A percentile compares a stretch with the other conserved stretches of the same genome.
Conservation (phyloP, 1,140 invertebrate genomes). For the Pseudomyrmex dendroicus region DNA sequence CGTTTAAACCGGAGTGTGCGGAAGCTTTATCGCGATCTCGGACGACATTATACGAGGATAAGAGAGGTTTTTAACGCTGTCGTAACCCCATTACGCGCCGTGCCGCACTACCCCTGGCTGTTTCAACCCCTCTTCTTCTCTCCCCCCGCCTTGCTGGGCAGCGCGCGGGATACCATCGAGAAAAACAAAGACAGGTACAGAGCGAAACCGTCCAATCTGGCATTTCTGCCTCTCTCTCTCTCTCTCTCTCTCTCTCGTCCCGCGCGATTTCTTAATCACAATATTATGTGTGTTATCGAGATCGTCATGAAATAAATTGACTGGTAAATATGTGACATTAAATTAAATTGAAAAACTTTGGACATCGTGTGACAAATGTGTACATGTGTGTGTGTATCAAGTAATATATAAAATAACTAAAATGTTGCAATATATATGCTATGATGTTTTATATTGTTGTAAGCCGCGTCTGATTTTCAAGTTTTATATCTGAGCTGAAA, state of each 20-base stretch:
- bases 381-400: too few species aligned
- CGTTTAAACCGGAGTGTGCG: slow-evolving; percentile 60
- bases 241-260: slow-evolving; percentile 11
- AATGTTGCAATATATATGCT: not conserved
- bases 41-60: slow-evolving; percentile 72
- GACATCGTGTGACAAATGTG: not conserved
- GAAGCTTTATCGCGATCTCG: slow-evolving; percentile 72
- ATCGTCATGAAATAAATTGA: slow-evolving; percentile 42
- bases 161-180: slow-evolving; percentile 7
- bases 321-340: slow-evolving; percentile 16
- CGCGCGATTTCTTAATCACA: not conserved
- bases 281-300: slow-evolving; percentile 10
- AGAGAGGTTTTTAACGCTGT: slow-evolving; percentile 72
- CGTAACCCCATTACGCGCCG: slow-evolving; percentile 73
- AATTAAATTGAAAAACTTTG: slow-evolving; percentile 33
- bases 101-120: not conserved
- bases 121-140: not conserved
- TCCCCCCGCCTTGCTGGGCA: not conserved
- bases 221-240: slow-evolving; percentile 14
- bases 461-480: not conserved
- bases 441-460: not conserved
- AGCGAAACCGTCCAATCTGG: slow-evolving; percentile 31
- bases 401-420: too few species aligned
- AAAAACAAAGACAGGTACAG: slow-evolving; percentile 61
- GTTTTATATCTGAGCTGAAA: not conserved